Base-by-base conservation (phyloP, 92 coral and sea anemone species). In the Porites divaricata region DNA sequence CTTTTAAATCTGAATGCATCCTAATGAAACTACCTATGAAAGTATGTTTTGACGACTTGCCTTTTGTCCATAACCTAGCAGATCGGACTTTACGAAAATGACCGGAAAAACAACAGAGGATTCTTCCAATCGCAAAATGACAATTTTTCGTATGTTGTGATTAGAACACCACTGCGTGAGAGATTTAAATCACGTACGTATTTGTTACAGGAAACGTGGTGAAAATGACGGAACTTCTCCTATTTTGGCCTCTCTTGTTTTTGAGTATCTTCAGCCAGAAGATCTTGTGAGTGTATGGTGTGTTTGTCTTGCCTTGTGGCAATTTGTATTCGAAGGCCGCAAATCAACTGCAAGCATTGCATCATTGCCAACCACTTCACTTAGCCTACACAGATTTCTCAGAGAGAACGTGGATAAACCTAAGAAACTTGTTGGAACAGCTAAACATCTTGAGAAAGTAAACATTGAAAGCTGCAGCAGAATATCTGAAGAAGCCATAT, bases 281-380 rank as follows among this genome's bases (percentile, higher is more conserved):
- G 70, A 76, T 35, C 70, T 76, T 6, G 70, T 61, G 70, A 76
- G 57, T 28, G 70, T 62, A 25, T 17, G 70, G 26, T 76, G 70
- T 76, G 81, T 76, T 28, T 61, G 81, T 35, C 81, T 61, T 59
- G 56, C 70, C 4, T 76, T 70, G 81, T 76, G 81, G 81, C 56
- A 19, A 35, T 59, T 59, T 76, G 53, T 76, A 28, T 62, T 61
- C 41, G 70, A 61, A 61, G 81, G 81, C 4, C 81, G 58, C 81
- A 35, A 76, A 41, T 76, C 80, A 61, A 76, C 81, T 41, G 35
- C 35, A 35, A 15, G 53, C 20, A 59, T 58, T 76, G 24, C 80
- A 76, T 13, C 25, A 21, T 59, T 76, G 80, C 9, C 52, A 76
- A 41, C 80, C 58, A 4, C 13, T 76, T 2, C 68, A 76, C 26